Evolutionary conservation across 2,113 vertebrate genomes (phyloP).

Genomic region (Phalacrocorax carbo): DNA sequence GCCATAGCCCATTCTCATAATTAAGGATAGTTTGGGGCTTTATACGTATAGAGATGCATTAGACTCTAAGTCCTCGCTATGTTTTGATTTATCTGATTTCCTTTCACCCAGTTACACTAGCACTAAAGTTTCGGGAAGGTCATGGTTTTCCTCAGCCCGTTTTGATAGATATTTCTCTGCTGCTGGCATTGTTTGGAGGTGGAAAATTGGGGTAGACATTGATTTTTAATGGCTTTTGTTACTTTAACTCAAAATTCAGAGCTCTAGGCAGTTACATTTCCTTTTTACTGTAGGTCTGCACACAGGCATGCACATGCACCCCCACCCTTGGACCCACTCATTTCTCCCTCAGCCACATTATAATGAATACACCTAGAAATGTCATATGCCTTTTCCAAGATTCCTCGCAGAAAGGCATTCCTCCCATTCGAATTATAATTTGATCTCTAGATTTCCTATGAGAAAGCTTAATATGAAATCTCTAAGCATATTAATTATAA

Average conservation of each 20-base stretch:
- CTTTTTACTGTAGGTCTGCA: not conserved
- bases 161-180: not conserved
- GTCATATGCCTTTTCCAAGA: not conserved
- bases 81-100: not conserved
- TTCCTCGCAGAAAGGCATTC: not conserved
- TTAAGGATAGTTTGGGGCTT: not conserved
- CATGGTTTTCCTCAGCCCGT: not conserved
- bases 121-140: not conserved
- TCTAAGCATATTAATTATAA: not conserved
- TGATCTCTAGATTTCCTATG: not conserved
- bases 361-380: not conserved
- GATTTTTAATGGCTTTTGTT: constrained; percentile 10
- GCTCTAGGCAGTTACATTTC: not conserved
- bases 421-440: not conserved
- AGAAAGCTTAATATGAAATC: not conserved
- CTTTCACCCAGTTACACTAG: not conserved
- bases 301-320: not conserved
- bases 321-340: not conserved
- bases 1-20: not conserved
- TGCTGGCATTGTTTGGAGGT: not conserved
- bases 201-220: not conserved
- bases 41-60: not conserved
- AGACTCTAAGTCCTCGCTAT: not conserved
- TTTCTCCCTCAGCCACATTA: not conserved
- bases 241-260: not conserved